Conservation (phyloP, 2,888 invertebrate genomes). For the Drosophila monieri region DNA sequence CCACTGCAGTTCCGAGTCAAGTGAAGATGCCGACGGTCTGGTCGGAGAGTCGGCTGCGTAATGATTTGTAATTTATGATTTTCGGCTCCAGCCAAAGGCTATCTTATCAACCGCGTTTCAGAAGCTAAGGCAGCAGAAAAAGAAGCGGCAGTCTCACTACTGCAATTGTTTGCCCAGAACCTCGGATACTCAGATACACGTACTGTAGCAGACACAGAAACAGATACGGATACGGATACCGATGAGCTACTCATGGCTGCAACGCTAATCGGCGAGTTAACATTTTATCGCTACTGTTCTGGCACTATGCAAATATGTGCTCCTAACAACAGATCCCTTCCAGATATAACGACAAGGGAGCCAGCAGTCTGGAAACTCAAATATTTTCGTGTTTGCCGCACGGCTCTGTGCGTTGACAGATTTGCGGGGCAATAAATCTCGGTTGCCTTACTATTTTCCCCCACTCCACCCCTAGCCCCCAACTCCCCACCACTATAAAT, state of each 20-base stretch:
- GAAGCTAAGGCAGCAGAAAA: constrained; percentile 13
- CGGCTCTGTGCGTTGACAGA: constrained; percentile 77
- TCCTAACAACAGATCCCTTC: constrained; percentile 46
- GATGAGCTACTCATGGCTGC: constrained; percentile 19
- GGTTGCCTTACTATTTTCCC: constrained; percentile 57
- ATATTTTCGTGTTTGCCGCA: constrained; percentile 73
- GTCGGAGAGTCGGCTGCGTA: constrained; percentile 52
- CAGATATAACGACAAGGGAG: constrained; percentile 23
- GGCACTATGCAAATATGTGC: constrained; percentile 76
- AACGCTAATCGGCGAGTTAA: constrained; percentile 75
- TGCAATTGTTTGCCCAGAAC: constrained; percentile 71
- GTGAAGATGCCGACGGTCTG: constrained; percentile 52
- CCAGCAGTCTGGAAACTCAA: constrained; percentile 52
- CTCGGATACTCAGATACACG: constrained; percentile 8
- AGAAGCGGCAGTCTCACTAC: constrained; percentile 43
- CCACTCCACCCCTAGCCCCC: constrained; percentile 6
- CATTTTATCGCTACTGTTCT: constrained; percentile 80
- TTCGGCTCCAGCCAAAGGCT: constrained; percentile 66
- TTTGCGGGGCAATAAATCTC: constrained; percentile 75
- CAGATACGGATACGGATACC: too few species aligned
- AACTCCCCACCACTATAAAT: constrained; percentile 30
- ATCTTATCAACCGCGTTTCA: constrained; percentile 67
- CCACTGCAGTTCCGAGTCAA: constrained; percentile 23
- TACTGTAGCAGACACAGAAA: constrained; percentile 32
- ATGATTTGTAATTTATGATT: constrained; percentile 81